Conservation (phyloP, 2,113 vertebrate genomes). For the Beaufortia kweichowensis region DNA sequence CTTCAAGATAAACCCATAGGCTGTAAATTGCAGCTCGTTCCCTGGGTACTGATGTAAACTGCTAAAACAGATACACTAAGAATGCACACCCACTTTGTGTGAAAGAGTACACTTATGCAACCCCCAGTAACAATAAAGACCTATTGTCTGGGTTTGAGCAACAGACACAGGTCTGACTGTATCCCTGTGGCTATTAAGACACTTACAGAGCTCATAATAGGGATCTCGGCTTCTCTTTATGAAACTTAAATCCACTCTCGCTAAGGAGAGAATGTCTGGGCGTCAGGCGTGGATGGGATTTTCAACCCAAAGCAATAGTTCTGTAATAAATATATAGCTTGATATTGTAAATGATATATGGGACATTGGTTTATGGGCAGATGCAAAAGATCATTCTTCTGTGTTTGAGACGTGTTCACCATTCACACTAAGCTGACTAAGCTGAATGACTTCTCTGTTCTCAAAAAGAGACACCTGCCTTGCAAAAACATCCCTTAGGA, state of each 20-base stretch:
- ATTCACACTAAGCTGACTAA: not conserved
- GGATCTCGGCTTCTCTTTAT: slow-evolving; percentile 45
- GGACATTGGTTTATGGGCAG: not conserved
- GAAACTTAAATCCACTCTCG: slow-evolving; percentile 47
- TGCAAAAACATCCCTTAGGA: no score
- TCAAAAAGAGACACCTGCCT: not conserved
- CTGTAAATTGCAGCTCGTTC: slow-evolving; percentile 48
- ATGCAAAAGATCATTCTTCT: not conserved
- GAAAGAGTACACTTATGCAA: slow-evolving; percentile 57
- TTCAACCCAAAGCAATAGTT: slow-evolving; percentile 37
- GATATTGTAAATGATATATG: not conserved
- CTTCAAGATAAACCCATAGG: slow-evolving; percentile 45
- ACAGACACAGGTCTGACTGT: slow-evolving; percentile 55
- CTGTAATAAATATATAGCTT: slow-evolving; percentile 37
- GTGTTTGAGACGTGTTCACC: not conserved
- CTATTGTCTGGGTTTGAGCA: slow-evolving; percentile 59
- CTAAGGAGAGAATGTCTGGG: slow-evolving; percentile 48
- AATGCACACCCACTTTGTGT: slow-evolving; percentile 49
- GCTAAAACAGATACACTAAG: slow-evolving; percentile 60
- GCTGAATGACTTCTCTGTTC: not conserved
- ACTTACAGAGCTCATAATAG: slow-evolving; percentile 50
- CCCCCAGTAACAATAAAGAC: slow-evolving; percentile 57
- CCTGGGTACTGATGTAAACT: slow-evolving; percentile 49
- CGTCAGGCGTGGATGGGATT: slow-evolving; percentile 38
- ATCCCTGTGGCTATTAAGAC: slow-evolving; percentile 52